Percentiles rank a stretch among this genome's conserved stretches.
Conservation (phyloP, 2,113 vertebrate genomes). For the Macaca fascicularis region T2T-MFA8v1.1 NC_088375.1:188562001-188562500, state of each 20-base stretch:
- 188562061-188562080: no score
- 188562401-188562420: no score
- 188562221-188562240: slow-evolving; percentile 10
- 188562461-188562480: no score
- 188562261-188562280: neutral
- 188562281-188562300: neutral
- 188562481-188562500: no score
- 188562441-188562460: no score
- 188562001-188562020: no score
- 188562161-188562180: neutral
- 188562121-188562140: no score
- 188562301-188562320: neutral
- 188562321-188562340: neutral
- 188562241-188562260: neutral
- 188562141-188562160: neutral
- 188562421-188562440: no score
- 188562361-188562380: neutral
- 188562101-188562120: no score
- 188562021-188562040: no score
- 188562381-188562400: neutral
- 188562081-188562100: no score
- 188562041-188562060: no score
- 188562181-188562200: neutral
- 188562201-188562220: neutral
- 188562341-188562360: neutral